A percentile compares a stretch with the other conserved stretches of the same genome.
Conservation (phyloP, 2,888 invertebrate species). For the Caenorhabditis sinica region DNA sequence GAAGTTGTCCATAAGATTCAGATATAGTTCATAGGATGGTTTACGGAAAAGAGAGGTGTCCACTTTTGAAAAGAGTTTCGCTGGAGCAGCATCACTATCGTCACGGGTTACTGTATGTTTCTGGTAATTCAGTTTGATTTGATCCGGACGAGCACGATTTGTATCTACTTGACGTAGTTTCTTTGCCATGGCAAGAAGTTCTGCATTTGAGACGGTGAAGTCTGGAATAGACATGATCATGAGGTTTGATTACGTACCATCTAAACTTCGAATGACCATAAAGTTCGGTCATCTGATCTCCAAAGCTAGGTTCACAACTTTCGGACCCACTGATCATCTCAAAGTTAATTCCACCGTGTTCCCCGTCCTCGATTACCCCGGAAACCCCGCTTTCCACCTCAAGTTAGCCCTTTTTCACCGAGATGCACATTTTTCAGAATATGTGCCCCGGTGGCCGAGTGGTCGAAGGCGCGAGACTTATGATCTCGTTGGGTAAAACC, state of each 20-base stretch:
- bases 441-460: conserved; percentile 44
- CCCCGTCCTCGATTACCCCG: neutral
- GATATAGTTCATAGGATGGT: conserved; percentile 88
- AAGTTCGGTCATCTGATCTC: too few species aligned
- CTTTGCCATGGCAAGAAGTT: conserved; percentile 56
- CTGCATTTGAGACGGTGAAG: conserved; percentile 57
- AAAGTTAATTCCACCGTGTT: neutral
- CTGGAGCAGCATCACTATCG: conserved; percentile 74
- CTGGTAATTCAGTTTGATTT: conserved; percentile 79
- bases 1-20: conserved; percentile 91
- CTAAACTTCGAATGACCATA: too few species aligned
- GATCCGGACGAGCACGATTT: conserved; percentile 51
- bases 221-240: conserved; percentile 47
- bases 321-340: too few species aligned
- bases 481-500: conserved; percentile 45
- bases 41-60: conserved; percentile 75
- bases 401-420: neutral
- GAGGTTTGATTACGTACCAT: neutral
- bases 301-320: too few species aligned
- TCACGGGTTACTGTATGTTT: conserved; percentile 79
- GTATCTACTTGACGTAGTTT: conserved; percentile 56
- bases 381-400: neutral
- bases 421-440: conserved; percentile 16
- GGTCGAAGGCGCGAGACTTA: conserved; percentile 51
- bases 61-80: conserved; percentile 74